A percentile compares a stretch with the other conserved stretches of the same genome.
Conservation (phyloP, 2,113 vertebrate species). For the Chroicocephalus ridibundus region DNA sequence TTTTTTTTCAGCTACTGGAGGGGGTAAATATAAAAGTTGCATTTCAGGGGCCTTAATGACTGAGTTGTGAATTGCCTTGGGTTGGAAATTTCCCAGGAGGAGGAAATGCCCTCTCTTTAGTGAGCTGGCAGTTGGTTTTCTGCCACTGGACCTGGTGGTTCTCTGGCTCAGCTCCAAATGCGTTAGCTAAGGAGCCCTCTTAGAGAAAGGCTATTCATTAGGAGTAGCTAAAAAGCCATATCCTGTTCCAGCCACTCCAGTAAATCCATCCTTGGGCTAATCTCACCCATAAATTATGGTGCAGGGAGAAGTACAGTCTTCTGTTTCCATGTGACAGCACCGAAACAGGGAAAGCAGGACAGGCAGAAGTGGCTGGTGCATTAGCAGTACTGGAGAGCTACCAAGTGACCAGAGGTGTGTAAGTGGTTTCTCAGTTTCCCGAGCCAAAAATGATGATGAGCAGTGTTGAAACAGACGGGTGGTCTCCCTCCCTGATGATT, state of each 20-base stretch:
- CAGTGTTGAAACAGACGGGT: neutral
- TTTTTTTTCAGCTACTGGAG: neutral
- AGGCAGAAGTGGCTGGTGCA: neutral
- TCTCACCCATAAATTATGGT: neutral
- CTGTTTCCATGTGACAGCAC: neutral
- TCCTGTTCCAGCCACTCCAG: constrained; percentile 21
- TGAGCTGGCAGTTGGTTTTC: neutral
- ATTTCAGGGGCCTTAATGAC: neutral
- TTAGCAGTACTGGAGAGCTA: neutral
- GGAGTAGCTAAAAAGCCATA: constrained; percentile 3
- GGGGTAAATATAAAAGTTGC: neutral
- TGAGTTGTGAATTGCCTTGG: neutral
- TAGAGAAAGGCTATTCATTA: constrained; percentile 45
- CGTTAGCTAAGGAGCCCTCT: constrained; percentile 1
- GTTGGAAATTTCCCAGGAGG: neutral
- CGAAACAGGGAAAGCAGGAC: neutral
- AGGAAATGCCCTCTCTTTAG: constrained; percentile 25
- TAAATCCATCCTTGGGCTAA: neutral
- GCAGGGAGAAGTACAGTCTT: neutral
- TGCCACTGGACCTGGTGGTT: constrained; percentile 9
- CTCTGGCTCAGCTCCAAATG: neutral
- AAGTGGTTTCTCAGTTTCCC: neutral
- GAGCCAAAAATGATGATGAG: neutral
- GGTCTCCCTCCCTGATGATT: neutral
- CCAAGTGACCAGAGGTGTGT: neutral